These are phyloP conservation scores for Uropetala carovei DNA, from an alignment of 2,888 invertebrate genomes.

Conservation along the genomic window DNA sequence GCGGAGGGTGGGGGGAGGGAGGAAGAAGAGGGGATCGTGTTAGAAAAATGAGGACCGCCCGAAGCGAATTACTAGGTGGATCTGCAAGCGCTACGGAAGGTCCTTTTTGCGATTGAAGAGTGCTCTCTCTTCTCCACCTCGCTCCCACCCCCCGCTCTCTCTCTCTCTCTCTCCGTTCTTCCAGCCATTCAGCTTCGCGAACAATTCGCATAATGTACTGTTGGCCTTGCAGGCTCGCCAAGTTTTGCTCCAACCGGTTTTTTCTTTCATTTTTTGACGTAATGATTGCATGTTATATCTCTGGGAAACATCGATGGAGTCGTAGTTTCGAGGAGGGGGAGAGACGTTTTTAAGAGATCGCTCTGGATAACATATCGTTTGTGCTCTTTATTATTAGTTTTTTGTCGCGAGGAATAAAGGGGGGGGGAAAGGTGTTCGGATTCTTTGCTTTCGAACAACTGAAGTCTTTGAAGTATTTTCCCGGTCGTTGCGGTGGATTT, in stretches of 20 bases:
- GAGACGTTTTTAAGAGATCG: not conserved
- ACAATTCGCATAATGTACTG: conserved; percentile 57
- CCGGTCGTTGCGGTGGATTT: not conserved
- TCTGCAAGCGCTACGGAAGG: not conserved
- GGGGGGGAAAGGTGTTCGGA: not conserved
- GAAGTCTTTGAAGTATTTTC: not conserved
- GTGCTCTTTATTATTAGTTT: not conserved
- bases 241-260: conserved; percentile 15
- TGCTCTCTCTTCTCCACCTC: not conserved
- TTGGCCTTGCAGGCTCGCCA: conserved; percentile 25
- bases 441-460: not conserved
- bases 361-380: not conserved
- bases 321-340: not conserved
- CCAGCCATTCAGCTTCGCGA: not conserved
- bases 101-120: not conserved
- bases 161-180: not conserved
- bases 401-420: not conserved
- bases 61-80: not conserved
- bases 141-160: not conserved
- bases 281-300: conserved; percentile 16
- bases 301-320: not conserved
- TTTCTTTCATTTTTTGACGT: not conserved
- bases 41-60: conserved; percentile 22
- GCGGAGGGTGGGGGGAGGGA: not conserved
- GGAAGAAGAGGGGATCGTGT: not conserved